Base-by-base conservation (phyloP, 2,888 invertebrate species). In the Diloba caeruleocephala region DNA sequence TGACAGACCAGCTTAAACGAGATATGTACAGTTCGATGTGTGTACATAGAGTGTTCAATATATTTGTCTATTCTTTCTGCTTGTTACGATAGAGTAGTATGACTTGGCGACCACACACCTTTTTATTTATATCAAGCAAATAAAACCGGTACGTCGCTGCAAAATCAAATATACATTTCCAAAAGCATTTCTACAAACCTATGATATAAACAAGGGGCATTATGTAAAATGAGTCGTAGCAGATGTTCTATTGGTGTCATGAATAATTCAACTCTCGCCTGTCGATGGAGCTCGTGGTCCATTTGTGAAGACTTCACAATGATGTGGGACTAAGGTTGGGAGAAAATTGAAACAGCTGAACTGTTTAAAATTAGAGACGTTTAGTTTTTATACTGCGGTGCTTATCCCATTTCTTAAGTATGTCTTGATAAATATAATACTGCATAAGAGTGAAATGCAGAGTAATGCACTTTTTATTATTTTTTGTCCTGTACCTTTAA, bases 151-250 rank as follows among this genome's bases (percentile, higher is more conserved):
- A 45, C 39, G 26, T 13, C 13, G 29, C 19, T 15, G 7, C 61
- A 8, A 13, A 57, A 57, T 62, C 61, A 57, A 51, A 63, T 46
- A 39, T 39, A 28, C 51, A 62, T 62, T 62, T 51, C 37, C 2
- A 14, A 14, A 31, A 31, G 3, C 29, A 55, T 10, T 55, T 33
- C 37, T 32, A 29, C 33, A 44, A 43, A 41, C 15, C 21, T 45
- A 42, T 58, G 59, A 52, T 49, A 61, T 67, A 71, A 71, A 71
- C 70, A 69, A 50, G 37, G 52, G 23, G 44, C 56, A 67, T 71
- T 71, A 71, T 71, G 71, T 59, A 71, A 71, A 71, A 26, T 46
- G 64, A 61, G 59, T 71, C 49, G 58, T 38, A 34, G 51, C 53
- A 64, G 58, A 41, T 64, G 64, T 39, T 58, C 33, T 25, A 21